Base-by-base conservation (phyloP, 1,140 invertebrate species). In the Coelopa frigida region DNA sequence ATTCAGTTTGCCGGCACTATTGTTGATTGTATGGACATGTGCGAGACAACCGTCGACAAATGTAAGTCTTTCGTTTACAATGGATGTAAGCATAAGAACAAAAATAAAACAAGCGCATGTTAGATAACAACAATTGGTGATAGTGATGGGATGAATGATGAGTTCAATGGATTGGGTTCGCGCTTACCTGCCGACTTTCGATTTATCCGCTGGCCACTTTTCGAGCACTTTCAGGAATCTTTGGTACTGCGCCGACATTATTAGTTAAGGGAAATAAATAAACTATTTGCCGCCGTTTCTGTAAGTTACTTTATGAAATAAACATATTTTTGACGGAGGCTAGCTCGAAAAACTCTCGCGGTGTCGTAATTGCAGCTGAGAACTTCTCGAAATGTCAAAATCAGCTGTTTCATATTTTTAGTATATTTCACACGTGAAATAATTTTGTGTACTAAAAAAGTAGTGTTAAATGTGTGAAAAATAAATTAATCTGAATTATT, bases 201-300 rank as follows among this genome's bases (percentile, higher is more conserved):
- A 72, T 53, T 72, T 70, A 68, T 89, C 86, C 22, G 87, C 51
- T 23, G 86, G 85, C 87, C 87, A 91, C 63, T 81, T 80, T 66
- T 87, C 79, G 50, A 89, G 75, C 48, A 90, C 70, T 70, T 76
- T 79, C 17, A 85, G 64, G 67, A 85, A 87, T 64, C 81, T 78
- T 61, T 80, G 84, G 61, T 86, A 87, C 55, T 74, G 75, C 51
- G 74, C 73, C 59, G 78, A 77, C 81, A 83, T 67, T 21, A 35
- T 49, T 49, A 20, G 14, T 17, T 24, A 3, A 10, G 3, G 6
- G n/a, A 5, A 21, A 18, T 43, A 26, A 32, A 20, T 23, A 44
- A 24, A 31, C 26, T 14, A 11, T 44, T 44, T 11, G 5, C 7
- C 26, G 17, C 15, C 12, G 7, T 14, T 36, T 17, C 12, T 2